These are phyloP conservation scores for Trichogramma dendrolimi DNA, from an alignment of 2,888 invertebrate genomes.

Conservation along the genomic window DNA sequence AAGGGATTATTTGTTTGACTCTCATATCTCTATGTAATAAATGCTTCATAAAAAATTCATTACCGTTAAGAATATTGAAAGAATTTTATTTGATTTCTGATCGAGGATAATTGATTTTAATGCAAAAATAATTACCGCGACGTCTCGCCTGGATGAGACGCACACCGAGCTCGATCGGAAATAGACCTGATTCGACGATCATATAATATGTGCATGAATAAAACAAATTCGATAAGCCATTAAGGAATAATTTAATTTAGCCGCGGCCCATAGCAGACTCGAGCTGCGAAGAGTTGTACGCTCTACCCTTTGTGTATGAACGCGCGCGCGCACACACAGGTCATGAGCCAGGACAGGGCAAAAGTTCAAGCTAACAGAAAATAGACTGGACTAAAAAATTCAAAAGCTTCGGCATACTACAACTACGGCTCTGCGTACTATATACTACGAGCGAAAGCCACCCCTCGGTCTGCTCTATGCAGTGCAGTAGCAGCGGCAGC, in stretches of 20 bases:
- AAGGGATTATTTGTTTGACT: too few species aligned
- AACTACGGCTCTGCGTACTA: slow-evolving; percentile 3
- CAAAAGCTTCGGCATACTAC: slow-evolving; percentile 22
- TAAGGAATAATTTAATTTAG: slow-evolving; percentile 19
- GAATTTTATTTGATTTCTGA: too few species aligned
- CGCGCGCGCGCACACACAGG: slow-evolving; percentile 1
- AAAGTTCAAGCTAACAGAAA: slow-evolving; percentile 38
- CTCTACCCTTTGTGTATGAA: background rate
- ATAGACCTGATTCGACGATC: background rate
- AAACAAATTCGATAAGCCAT: slow-evolving; percentile 20
- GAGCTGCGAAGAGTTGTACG: too few species aligned
- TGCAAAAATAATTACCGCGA: too few species aligned
- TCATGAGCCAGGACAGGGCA: slow-evolving; percentile 30
- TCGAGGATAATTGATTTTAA: too few species aligned
- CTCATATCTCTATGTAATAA: too few species aligned
- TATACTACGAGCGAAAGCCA: slow-evolving; percentile 12
- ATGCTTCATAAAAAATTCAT: too few species aligned
- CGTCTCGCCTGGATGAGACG: too few species aligned
- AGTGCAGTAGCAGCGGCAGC: background rate
- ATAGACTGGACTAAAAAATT: slow-evolving; percentile 34
- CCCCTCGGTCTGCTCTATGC: background rate
- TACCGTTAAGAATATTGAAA: too few species aligned
- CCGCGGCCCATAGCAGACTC: too few species aligned
- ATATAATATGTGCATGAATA: too few species aligned
- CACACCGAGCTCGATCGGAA: background rate